phyloP scores from a whole-genome alignment of 2,113 vertebrate genomes.

The Myiozetetes cayanensis region DNA sequence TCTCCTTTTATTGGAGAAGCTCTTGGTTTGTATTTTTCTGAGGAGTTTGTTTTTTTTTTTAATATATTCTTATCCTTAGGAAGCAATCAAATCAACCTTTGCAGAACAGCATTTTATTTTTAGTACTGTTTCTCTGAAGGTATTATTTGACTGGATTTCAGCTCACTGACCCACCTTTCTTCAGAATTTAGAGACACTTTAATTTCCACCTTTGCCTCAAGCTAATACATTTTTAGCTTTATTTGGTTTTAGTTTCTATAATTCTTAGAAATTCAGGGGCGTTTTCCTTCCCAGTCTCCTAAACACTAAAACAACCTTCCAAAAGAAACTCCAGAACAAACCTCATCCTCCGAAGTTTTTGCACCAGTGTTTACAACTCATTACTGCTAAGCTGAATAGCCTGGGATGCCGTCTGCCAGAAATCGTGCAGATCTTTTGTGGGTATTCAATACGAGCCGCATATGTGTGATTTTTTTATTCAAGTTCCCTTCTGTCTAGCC shows the following conservation, averaged over 20 bases:
- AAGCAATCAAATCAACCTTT: slow-evolving; percentile 8
- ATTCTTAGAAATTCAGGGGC: background rate
- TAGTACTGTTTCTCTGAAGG: slow-evolving; percentile 3
- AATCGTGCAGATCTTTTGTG: slow-evolving; percentile 5
- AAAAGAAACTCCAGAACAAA: background rate
- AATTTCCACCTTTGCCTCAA: slow-evolving; percentile 32
- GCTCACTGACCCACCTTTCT: background rate
- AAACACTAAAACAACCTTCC: background rate
- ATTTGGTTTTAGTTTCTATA: background rate
- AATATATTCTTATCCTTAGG: slow-evolving; percentile 6
- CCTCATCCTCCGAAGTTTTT: background rate
- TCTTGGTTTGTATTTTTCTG: background rate
- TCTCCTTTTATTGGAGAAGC: background rate
- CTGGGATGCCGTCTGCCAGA: background rate
- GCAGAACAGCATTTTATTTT: slow-evolving; percentile 17
- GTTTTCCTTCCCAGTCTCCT: background rate
- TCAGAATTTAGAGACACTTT: slow-evolving; percentile 14
- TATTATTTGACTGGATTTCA: slow-evolving; percentile 33
- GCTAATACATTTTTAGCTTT: background rate
- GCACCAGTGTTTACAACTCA: background rate
- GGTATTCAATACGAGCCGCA: background rate
- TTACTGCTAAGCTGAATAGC: slow-evolving; percentile 18
- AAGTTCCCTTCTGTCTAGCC: slow-evolving; percentile 47
- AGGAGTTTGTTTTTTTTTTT: background rate
- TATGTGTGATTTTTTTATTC: slow-evolving; percentile 17